Base-by-base conservation (phyloP, 1,140 invertebrate genomes). In the Phortica variegata region DNA sequence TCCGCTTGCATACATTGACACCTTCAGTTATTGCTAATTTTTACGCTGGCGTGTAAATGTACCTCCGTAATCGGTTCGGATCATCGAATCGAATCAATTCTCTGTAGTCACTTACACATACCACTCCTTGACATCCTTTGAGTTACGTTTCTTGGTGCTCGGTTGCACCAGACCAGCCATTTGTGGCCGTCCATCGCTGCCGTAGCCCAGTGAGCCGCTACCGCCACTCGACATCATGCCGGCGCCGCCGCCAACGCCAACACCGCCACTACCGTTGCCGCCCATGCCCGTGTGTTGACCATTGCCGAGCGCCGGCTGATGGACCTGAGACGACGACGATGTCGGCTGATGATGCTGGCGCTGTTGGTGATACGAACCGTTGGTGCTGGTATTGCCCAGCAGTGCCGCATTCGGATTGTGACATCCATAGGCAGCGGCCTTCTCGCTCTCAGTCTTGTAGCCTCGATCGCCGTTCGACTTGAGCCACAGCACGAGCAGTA, bases 81-180 rank as follows among this genome's bases (percentile, higher is more conserved):
- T 12, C 16, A 13, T 9, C 40, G 31, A 32, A 18, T 17, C 8
- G 41, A 32, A 32, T 16, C 31, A 43, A 43, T 43, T n/a, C 20
- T 18, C 13, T 19, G 18, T 31, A 43, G 19, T 43, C 33, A 43
- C 60, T 73, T 74, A 75, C 61, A 94, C 91, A 76, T 93, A 94
- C 91, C 91, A 94, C 79, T 94, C 91, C 83, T 93, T 94, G 55
- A 94, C 87, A 75, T 93, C 89, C 82, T 91, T 91, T 52, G 85
- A 82, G 79, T 90, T 85, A 65, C 88, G 79, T 75, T 89, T 88
- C 76, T 88, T 87, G 52, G 83, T 79, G 63, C 84, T 81, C 49
- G 79, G 76, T 49, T 81, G 78, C 31, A 80, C 77, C 43, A 78
- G 71, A 13, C 79, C 76, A 12, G 72, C 68, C 71, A 72, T 73